Evolutionary conservation across 2,797 vertebrate genomes (phyloP), one percentile per base, ranked within the genome.

Genomic region (Anas georgica): DNA sequence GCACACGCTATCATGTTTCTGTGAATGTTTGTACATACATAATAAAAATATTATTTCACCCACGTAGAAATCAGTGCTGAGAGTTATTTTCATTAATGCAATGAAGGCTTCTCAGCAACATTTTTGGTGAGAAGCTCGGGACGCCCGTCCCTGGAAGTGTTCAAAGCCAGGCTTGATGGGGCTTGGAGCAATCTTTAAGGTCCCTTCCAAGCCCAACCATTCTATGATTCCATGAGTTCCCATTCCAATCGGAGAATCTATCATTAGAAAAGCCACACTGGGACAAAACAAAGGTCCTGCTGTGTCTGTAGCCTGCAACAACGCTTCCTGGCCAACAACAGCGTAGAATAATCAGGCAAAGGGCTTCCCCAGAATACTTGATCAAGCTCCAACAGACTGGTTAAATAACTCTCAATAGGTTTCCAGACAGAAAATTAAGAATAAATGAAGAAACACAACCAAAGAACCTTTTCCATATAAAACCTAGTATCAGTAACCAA

Each of bases 41-140:
- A 23, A 48, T 23, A 48, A 35, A 50, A 20, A 37, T 12, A 46
- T 17, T 7, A 39, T 39, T 39, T 39, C 33, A 46, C 16, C 20
- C 33, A 7, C 0, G 0, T 8, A 46, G 15, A 21, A n/a, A 21
- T n/a, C 18, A 56, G 55, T 29, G 46, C 25, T 31, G 60, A 23
- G 6, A 16, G 1, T 68, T 45, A 29, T 52, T 75, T 75, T 33
- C 5, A 11, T 23, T 21, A n/a, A 43, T 14, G 23, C n/a, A 54
- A 1, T 12, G 22, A 21, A 26, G 28, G 28, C 35, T 52, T 43
- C 64, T 58, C 29, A 63, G 55, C 29, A n/a, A 7, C 1, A 0
- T 45, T 55, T 68, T 55, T 15, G 33, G 46, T 48, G 46, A 48
- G 11, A 48, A 48, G 46, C 21, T 48, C 46, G 12, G 21, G 46